Base-by-base conservation (phyloP, 1,140 invertebrate species). In the Eriosoma lanigerum region DNA sequence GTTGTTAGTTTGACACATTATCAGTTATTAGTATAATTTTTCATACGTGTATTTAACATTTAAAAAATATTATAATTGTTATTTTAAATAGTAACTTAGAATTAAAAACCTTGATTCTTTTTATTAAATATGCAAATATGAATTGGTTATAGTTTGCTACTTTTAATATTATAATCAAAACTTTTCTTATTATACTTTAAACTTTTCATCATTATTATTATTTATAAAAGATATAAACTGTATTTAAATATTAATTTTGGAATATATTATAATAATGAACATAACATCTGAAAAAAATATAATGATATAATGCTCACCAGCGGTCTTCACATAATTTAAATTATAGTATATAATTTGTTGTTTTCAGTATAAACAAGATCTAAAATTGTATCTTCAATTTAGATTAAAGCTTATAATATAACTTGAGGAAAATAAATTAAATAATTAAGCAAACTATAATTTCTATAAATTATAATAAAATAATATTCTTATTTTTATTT, bases 171-270 rank as follows among this genome's bases (percentile, higher is more conserved):
- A 38, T 44, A 17, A 66, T n/a, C n/a, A 17, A 66, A 66, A 66
- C 62, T 66, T 66, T 66, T 66, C 62, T n/a, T 66, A 66, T 66
- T 66, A n/a, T n/a, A 66, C 32, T 66, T 66, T 66, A 38, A 38
- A 66, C 29, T 44, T 38, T n/a, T 44, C 21, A 64, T 38, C 17
- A 66, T 66, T 66, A 66, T 66, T 66, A 66, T 66, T 3, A 21
- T 66, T 66, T n/a, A 26, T 26, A 29, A 60, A 26, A 60, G 24
- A 29, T 60, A 60, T 29, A 60, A 60, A 60, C 26, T 60, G 15
- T 60, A 26, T 60, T 60, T 60, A 4, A 66, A 44, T 46, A 21
- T 44, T 1, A 66, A 66, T 21, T 15, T 66, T 46, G 44, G 5
- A 21, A 24, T 66, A 21, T 64, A n/a, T 64, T 38, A 12, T n/a